Conservation (phyloP, 2,113 vertebrate species). For the rat (Rattus norvegicus) region DNA sequence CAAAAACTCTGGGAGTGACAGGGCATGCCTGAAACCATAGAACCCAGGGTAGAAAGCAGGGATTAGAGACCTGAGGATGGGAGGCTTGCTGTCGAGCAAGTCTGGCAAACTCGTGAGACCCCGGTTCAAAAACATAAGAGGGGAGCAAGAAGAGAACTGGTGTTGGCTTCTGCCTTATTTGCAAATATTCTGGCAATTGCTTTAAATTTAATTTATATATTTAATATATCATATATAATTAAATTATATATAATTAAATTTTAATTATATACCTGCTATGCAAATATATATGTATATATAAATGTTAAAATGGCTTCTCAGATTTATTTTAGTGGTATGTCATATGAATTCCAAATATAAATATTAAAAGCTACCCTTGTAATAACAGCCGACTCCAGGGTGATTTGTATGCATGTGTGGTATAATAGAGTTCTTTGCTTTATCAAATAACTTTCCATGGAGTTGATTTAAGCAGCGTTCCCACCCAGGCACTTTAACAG, state of each 20-base stretch:
- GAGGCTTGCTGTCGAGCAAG: background rate
- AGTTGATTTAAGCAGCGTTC: conserved; percentile 73
- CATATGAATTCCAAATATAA: conserved; percentile 5
- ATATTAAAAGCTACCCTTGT: conserved; percentile 7
- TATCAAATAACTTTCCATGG: conserved; percentile 50
- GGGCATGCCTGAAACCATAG: background rate
- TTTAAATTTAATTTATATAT: conserved; percentile 56
- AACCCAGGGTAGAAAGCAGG: background rate
- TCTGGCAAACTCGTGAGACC: background rate
- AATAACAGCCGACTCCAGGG: conserved; percentile 26
- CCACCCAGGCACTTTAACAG: conserved; percentile 46
- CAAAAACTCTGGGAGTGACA: too few relatives aligned
- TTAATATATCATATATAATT: background rate
- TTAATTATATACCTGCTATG: too few relatives aligned
- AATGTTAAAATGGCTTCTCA: background rate
- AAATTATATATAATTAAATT: background rate
- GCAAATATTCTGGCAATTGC: conserved; percentile 23
- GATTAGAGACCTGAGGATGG: background rate
- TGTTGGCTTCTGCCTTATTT: background rate
- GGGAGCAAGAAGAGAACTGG: background rate
- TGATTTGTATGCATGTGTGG: background rate
- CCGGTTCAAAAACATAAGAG: background rate
- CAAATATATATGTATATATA: background rate
- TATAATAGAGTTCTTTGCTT: conserved; percentile 57
- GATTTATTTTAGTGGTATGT: conserved; percentile 31